Percentiles rank a stretch among this genome's conserved stretches.
These are phyloP conservation scores for Sinonovacula constricta DNA, from an alignment of 1,140 invertebrate species.

Conservation along the genomic window DNA sequence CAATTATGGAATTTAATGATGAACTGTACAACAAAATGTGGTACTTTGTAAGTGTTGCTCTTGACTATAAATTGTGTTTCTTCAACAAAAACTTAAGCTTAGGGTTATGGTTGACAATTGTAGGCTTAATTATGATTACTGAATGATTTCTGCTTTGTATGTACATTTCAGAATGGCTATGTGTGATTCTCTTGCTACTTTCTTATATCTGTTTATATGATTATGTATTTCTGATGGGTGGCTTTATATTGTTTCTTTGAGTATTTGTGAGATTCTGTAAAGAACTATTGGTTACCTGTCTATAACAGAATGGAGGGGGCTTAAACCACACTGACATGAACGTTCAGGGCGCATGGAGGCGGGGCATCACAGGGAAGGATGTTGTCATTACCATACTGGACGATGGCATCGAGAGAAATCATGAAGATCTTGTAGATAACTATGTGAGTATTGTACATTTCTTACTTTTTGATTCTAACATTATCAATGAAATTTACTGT, in stretches of 20 bases:
- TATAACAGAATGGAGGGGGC: constrained; percentile 66
- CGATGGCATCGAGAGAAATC: constrained; percentile 97
- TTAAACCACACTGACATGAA: constrained; percentile 94
- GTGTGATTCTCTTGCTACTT: background rate
- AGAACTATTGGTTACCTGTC: constrained; percentile 14
- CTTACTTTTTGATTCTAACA: too few species aligned
- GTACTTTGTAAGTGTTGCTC: constrained; percentile 54
- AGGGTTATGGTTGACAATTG: too few species aligned
- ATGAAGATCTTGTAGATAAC: constrained; percentile 95
- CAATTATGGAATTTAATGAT: constrained; percentile 27
- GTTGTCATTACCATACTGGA: constrained; percentile 97
- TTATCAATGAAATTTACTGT: too few species aligned
- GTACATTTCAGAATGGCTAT: too few species aligned
- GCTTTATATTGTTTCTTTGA: background rate
- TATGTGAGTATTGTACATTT: constrained; percentile 85
- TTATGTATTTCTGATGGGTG: background rate
- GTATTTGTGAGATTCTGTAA: background rate
- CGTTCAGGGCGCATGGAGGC: constrained; percentile 94
- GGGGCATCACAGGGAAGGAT: constrained; percentile 96
- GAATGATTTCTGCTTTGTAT: background rate
- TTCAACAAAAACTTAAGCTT: too few species aligned
- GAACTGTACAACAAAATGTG: constrained; percentile 40
- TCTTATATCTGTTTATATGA: background rate
- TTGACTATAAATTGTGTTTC: too few species aligned
- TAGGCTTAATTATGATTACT: background rate